Conservation (phyloP, 2,113 vertebrate species). For the Myrmophylax atrothorax region DNA sequence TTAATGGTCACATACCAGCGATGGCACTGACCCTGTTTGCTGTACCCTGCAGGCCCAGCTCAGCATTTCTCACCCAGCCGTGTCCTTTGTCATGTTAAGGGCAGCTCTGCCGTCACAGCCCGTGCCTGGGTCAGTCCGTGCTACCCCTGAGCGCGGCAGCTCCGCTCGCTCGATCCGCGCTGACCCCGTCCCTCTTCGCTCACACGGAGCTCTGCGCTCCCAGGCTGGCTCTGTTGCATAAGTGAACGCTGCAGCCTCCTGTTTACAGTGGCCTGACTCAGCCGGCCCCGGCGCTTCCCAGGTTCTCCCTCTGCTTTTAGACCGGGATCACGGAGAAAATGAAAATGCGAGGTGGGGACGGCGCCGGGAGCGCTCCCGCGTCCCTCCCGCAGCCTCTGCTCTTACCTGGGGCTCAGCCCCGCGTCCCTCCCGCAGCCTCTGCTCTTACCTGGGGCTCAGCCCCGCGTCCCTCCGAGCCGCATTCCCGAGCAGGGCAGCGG, state of each 20-base stretch:
- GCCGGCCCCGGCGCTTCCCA: background rate
- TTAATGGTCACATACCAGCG: background rate
- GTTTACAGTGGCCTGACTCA: background rate
- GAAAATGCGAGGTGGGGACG: too few species aligned
- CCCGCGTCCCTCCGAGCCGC: background rate
- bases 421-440: background rate
- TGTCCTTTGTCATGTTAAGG: background rate
- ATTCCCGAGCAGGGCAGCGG: background rate
- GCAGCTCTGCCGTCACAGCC: background rate
- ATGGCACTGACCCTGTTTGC: background rate
- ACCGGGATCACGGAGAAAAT: too few species aligned
- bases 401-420: background rate
- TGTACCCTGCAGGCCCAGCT: background rate
- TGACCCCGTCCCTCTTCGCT: background rate
- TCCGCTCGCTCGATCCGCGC: accelerated
- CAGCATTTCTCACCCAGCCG: background rate
- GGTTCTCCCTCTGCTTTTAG: accelerated
- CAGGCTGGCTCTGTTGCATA: background rate
- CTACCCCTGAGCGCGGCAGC: accelerated
- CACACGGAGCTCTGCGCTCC: accelerated
- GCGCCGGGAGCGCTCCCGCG: too few species aligned
- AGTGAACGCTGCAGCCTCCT: background rate
- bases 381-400: too few species aligned
- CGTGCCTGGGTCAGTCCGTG: accelerated
- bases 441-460: too few species aligned